Conservation (phyloP, 2,888 invertebrate species). For the Cryptocheilus praepositus region DNA sequence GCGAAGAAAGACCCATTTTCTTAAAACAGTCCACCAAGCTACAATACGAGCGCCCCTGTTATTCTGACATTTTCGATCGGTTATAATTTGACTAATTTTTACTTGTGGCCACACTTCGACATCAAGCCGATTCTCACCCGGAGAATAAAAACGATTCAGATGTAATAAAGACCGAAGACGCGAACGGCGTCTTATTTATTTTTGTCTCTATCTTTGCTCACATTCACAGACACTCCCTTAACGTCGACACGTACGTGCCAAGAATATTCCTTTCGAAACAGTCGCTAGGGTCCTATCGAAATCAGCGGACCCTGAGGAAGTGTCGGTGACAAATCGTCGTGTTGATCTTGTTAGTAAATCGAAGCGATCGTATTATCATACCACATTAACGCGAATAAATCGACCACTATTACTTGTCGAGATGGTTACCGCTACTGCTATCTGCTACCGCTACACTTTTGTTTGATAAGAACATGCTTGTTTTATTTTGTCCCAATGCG, state of each 20-base stretch:
- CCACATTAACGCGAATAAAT: slow-evolving; percentile 24
- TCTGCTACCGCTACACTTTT: slow-evolving; percentile 14
- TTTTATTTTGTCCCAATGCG: no score
- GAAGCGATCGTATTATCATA: slow-evolving; percentile 28
- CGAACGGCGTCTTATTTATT: not conserved
- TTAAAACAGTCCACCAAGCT: slow-evolving; percentile 28
- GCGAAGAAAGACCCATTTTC: slow-evolving; percentile 19
- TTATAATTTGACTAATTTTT: slow-evolving; percentile 14
- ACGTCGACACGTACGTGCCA: no score
- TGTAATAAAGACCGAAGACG: slow-evolving; percentile 8
- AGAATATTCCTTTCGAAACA: slow-evolving; percentile 19
- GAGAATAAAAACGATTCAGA: slow-evolving; percentile 22
- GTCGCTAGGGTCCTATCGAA: slow-evolving; percentile 29
- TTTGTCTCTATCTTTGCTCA: no score
- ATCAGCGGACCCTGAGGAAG: slow-evolving; percentile 36
- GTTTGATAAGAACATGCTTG: slow-evolving; percentile 24
- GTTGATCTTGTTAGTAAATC: slow-evolving; percentile 41
- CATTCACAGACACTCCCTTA: no score
- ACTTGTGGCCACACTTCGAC: slow-evolving; percentile 16
- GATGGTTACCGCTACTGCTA: slow-evolving; percentile 3
- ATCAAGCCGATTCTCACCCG: slow-evolving; percentile 23
- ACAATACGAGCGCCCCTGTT: slow-evolving; percentile 34
- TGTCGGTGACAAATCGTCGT: slow-evolving; percentile 24
- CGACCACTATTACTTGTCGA: slow-evolving; percentile 12
- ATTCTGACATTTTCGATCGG: slow-evolving; percentile 39